phyloP scores from a whole-genome alignment of 2,113 vertebrate genomes.

The Centropristis striata region DNA sequence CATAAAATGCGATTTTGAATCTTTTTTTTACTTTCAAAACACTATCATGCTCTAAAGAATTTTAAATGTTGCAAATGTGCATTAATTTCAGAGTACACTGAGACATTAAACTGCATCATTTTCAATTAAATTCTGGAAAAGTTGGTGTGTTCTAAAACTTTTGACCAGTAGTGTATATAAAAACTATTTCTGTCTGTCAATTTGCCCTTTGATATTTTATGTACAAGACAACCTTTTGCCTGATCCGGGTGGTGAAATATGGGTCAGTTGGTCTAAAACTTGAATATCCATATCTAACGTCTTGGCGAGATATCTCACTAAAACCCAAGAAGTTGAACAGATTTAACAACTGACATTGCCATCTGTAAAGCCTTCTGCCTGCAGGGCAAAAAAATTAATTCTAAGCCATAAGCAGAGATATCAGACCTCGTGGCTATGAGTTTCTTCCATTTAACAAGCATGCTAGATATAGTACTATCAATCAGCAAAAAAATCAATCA shows the following conservation, averaged over 20 bases:
- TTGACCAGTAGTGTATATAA: no score
- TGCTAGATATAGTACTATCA: background rate
- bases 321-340: background rate
- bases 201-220: background rate
- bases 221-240: background rate
- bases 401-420: background rate
- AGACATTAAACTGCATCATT: no score
- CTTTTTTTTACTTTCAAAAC: no score
- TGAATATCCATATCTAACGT: background rate
- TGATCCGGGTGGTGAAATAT: background rate
- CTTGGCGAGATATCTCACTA: background rate
- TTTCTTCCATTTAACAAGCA: background rate
- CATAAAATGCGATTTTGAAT: no score
- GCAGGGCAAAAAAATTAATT: background rate
- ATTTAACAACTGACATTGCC: background rate
- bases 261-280: background rate
- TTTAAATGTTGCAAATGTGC: no score
- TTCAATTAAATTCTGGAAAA: no score
- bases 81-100: no score
- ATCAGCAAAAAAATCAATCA: background rate
- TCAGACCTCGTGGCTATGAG: background rate
- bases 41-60: no score
- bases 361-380: conserved; percentile 6
- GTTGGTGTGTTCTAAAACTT: no score
- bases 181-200: background rate